Percentiles rank a stretch among this genome's conserved stretches.
Evolutionary conservation across 2,888 invertebrate genomes (phyloP).

Genomic region (Anthoptus insignis): DNA sequence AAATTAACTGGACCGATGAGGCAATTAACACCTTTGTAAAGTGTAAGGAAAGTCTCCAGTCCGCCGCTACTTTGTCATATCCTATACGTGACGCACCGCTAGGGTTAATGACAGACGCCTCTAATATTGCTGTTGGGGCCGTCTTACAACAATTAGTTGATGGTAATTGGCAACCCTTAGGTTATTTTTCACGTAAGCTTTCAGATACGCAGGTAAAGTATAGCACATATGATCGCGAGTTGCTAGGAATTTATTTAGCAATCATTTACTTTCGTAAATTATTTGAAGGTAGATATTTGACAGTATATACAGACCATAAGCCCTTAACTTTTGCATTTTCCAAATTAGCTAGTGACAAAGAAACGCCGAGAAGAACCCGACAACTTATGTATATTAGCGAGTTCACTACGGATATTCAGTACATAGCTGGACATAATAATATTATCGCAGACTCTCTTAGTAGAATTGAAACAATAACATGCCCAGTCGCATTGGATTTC

Average conservation of each 20-base stretch:
- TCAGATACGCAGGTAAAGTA: neutral
- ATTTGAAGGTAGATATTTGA: neutral
- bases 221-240: neutral
- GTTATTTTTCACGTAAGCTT: neutral
- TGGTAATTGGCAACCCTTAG: neutral
- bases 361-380: conserved; percentile 1
- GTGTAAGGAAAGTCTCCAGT: conserved; percentile 8
- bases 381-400: conserved; percentile 12
- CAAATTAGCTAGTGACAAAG: neutral
- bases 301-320: neutral
- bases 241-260: neutral
- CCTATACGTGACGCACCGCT: too few species aligned
- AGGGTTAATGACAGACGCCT: too few species aligned
- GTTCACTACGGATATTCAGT: conserved; percentile 1
- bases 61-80: neutral
- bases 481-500: conserved; percentile 1
- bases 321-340: neutral
- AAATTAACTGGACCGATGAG: neutral
- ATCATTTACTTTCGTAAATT: neutral
- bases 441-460: neutral
- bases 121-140: neutral
- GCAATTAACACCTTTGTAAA: conserved; percentile 3
- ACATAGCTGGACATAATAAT: neutral
- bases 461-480: conserved; percentile 4
- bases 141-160: neutral